Evolutionary conservation across 2,888 invertebrate genomes (phyloP), one percentile per base, ranked within the genome.

Genomic region (Rhaphigaster nebulosa): DNA sequence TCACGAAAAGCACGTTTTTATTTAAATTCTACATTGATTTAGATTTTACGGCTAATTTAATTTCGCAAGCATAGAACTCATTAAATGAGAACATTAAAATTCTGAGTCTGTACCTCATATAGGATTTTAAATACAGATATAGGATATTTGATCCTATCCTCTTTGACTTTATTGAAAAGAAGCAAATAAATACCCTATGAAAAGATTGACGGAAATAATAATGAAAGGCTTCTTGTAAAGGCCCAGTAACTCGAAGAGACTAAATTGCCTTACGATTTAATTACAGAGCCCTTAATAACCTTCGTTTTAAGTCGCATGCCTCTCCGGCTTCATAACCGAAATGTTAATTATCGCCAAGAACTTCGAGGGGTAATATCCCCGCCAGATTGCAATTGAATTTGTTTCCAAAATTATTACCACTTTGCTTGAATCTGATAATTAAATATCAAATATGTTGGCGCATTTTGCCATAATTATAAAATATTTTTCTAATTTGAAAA

Each of bases 241-340:
- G 0, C 29, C 15, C 29, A n/a, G 15, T 29, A 34, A 65, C 20
- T 76, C 20, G 23, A 76, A 34, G 34, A 12, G 34, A 38, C 70
- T 23, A 76, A 76, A 76, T 76, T 76, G 70, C 70, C 70, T 76
- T 76, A 76, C 10, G 34, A 38, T 76, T 34, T 76, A 76, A 76
- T 76, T 76, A 76, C 34, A 20, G 20, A 38, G 38, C 20, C 1
- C 20, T 76, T 76, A 76, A 76, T 76, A 76, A 76, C 70, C 34
- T 76, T 76, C 70, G 70, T 76, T 76, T 76, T 8, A 38, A 76
- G 70, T 76, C 70, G 70, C 70, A 76, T 76, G 38, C 70, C 38
- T 76, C 34, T 20, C 70, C 70, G 8, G 15, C 70, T 76, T 76
- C 70, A 76, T 76, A 76, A 76, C 38, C 70, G 20, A 38, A 76